phyloP scores from a whole-genome alignment of 64 coral and sea anemone genomes.

The Montipora foliosa region DNA sequence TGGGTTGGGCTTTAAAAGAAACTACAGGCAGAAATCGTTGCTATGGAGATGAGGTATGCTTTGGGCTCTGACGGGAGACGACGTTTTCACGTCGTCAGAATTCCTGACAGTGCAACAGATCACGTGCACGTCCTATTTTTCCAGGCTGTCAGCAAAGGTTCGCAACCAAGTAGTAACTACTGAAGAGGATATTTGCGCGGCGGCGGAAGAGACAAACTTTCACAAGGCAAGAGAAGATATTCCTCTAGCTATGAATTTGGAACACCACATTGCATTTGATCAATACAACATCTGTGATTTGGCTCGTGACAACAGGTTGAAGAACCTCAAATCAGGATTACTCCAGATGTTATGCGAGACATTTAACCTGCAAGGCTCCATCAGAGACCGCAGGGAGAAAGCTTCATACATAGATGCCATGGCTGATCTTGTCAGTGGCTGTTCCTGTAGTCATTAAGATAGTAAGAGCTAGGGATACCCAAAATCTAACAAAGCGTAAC shows the following conservation, averaged over 20 bases:
- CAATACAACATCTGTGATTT: slow-evolving; percentile 33
- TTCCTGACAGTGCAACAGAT: slow-evolving; percentile 65
- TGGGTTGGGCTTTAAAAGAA: too few species aligned
- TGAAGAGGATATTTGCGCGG: slow-evolving; percentile 31
- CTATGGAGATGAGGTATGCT: slow-evolving; percentile 63
- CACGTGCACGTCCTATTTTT: slow-evolving; percentile 46
- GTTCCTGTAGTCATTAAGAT: slow-evolving; percentile 1
- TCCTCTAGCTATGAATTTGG: background rate
- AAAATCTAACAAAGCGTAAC: too few species aligned
- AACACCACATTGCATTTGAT: slow-evolving; percentile 36
- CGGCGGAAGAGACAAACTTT: slow-evolving; percentile 47
- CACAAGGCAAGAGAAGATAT: background rate
- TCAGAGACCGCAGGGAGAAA: background rate
- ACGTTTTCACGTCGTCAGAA: slow-evolving; percentile 31
- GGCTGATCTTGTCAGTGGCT: background rate
- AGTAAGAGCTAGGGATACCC: too few species aligned
- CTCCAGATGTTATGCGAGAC: slow-evolving; percentile 18
- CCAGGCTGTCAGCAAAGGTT: slow-evolving; percentile 48
- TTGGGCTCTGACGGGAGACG: slow-evolving; percentile 21
- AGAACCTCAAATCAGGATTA: slow-evolving; percentile 26
- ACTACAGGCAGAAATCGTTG: slow-evolving; percentile 19
- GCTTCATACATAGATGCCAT: slow-evolving; percentile 5
- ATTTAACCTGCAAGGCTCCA: background rate
- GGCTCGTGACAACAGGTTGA: slow-evolving; percentile 4
- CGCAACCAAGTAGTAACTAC: slow-evolving; percentile 37